Percentiles rank a stretch among this genome's conserved stretches.
Evolutionary conservation across 2,888 invertebrate genomes (phyloP).

Genomic region (Lomographa bimaculata): DNA sequence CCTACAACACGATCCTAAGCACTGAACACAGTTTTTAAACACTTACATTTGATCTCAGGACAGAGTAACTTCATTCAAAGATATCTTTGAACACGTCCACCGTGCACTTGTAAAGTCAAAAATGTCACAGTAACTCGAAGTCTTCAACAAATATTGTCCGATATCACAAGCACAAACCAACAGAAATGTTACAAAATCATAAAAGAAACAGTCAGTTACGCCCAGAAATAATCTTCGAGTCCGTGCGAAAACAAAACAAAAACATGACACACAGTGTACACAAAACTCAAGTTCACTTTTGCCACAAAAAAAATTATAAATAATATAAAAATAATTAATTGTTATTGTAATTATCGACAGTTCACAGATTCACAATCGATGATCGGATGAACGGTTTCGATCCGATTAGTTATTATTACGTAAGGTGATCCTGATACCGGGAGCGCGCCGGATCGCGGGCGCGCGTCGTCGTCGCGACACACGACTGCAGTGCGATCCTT

Average conservation of each 20-base stretch:
- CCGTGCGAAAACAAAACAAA: constrained; percentile 69
- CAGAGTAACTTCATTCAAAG: constrained; percentile 46
- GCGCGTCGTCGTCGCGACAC: constrained; percentile 75
- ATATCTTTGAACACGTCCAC: constrained; percentile 47
- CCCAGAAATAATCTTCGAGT: constrained; percentile 64
- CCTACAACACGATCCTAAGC: constrained; percentile 10
- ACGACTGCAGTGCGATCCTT: constrained; percentile 85
- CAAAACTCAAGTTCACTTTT: constrained; percentile 62
- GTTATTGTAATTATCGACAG: constrained; percentile 51
- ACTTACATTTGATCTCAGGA: constrained; percentile 55
- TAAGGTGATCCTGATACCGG: constrained; percentile 61
- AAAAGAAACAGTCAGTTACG: constrained; percentile 63
- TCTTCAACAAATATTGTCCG: constrained; percentile 42
- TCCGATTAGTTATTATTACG: constrained; percentile 76
- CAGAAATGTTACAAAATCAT: constrained; percentile 50
- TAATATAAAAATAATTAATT: constrained; percentile 44
- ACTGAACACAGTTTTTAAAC: constrained; percentile 21
- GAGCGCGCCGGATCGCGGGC: constrained; percentile 64
- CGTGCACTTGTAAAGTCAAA: constrained; percentile 56
- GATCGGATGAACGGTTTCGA: constrained; percentile 66
- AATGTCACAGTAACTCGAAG: constrained; percentile 50
- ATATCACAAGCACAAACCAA: constrained; percentile 54
- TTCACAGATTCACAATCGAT: constrained; percentile 76
- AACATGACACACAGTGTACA: constrained; percentile 63
- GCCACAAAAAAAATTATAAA: constrained; percentile 44